A percentile compares a stretch with the other conserved stretches of the same genome.
Evolutionary conservation across 1,140 invertebrate genomes (phyloP).

Genomic region (Meloidogyne floridensis): DNA sequence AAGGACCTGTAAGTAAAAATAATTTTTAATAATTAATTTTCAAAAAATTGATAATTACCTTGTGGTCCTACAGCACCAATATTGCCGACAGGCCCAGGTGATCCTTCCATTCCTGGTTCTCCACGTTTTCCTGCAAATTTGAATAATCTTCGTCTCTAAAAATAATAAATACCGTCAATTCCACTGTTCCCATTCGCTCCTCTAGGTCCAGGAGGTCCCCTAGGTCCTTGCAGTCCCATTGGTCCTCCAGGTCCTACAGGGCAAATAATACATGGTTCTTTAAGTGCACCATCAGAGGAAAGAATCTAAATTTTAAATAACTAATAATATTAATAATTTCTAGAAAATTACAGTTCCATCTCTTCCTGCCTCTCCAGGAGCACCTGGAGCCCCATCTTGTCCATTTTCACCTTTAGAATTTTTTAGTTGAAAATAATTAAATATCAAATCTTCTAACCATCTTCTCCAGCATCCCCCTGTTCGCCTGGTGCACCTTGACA

Average conservation of each 20-base stretch:
- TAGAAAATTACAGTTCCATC: conserved; percentile 27
- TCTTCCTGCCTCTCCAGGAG: conserved; percentile 33
- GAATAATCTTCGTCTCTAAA: not conserved
- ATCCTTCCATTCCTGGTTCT: conserved; percentile 43
- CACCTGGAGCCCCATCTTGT: conserved; percentile 18
- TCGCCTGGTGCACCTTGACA: conserved; percentile 37
- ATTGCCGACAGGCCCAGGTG: conserved; percentile 40
- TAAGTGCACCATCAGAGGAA: conserved; percentile 32
- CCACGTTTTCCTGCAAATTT: conserved; percentile 39
- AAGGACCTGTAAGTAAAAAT: conserved; percentile 1
- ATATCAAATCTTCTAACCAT: conserved; percentile 22
- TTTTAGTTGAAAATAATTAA: not conserved
- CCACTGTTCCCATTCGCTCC: conserved; percentile 42
- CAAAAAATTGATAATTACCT: conserved; percentile 4
- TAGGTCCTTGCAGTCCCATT: conserved; percentile 43
- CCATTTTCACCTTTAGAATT: conserved; percentile 5
- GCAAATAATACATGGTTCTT: conserved; percentile 51
- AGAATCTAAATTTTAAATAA: conserved; percentile 37
- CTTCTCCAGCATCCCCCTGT: conserved; percentile 40
- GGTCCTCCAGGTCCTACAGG: conserved; percentile 38
- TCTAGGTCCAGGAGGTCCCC: conserved; percentile 48
- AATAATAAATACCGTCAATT: conserved; percentile 38
- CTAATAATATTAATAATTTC: not conserved
- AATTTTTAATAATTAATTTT: no score
- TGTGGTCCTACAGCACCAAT: conserved; percentile 39